Evolutionary conservation across 2,888 invertebrate species (phyloP), one percentile per base, ranked within the genome.

Genomic region (Parthenolecanium corni): DNA sequence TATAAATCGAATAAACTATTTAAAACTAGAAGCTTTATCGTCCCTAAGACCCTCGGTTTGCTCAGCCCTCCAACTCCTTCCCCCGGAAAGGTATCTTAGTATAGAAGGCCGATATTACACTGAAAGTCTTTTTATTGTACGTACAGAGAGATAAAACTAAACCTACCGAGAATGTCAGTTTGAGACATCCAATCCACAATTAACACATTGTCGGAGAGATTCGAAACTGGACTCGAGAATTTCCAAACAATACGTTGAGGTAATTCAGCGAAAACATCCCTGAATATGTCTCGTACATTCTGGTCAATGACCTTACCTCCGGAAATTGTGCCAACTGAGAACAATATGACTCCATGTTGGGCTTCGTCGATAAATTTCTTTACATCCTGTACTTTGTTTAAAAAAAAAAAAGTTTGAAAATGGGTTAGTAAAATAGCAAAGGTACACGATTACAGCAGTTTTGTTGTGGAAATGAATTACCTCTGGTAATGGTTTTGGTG

Each of bases 231-330:
- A 20, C 23, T 23, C 23, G 38, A 23, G 16, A 40, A 54, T 42
- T 54, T 54, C 54, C 54, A 54, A 3, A 54, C 40, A 20, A 54
- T 40, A 40, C 42, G 31, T n/a, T 54, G 54, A 4, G 54, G 54
- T 54, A 54, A 23, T 42, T 54, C 42, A n/a, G 54, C 54, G 23
- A 54, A 54, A 23, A 24, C 54, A 23, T 54, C 40, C 16, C 21
- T 54, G 5, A 54, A 54, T 1, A 36, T 40, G 1, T 42, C n/a
- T n/a, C 16, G 6, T 5, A 1, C 6, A 2, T 40, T n/a, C 14
- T 3, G 12, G n/a, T 16, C 16, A 16, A 54, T 20, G 1, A 40
- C 16, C n/a, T 21, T 12, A 18, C 20, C 54, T n/a, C 24, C n/a
- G n/a, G 36, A 38, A 14, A 54, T 20, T 3, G 54, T 40, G 1